Evolutionary conservation across 1,140 invertebrate genomes (phyloP), one percentile per base, ranked within the genome.

Genomic region (Caenorhabditis brenneri): DNA sequence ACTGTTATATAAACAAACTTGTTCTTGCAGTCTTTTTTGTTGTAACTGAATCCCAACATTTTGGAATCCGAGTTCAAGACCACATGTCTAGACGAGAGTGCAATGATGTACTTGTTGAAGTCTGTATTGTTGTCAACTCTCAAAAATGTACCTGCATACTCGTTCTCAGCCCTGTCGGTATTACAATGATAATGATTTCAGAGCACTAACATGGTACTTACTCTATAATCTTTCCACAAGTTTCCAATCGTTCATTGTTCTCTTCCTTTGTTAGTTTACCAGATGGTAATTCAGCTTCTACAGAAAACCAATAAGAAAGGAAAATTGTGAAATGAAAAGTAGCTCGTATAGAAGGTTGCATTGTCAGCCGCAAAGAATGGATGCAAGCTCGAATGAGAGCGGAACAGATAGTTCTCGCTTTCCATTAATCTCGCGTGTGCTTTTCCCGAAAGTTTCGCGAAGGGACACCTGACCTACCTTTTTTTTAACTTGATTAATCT

Each of bases 391-490:
- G 24, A 27, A n/a, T n/a, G 7, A 58, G 12, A 5, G 58, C 10
- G 29, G 58, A 65, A 65, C 58, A 19, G 31, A 65, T 36, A 65
- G 31, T 65, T 65, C 58, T 10, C 58, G 24, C 58, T 65, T 33
- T 19, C 16, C 31, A 65, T 65, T 65, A 65, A 65, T 65, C 58
- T 27, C 19, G 36, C 15, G 7, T 16, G 29, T 65, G 58, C 58
- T 65, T 65, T 36, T 36, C 58, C 16, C 58, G 58, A 65, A 65
- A 65, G 58, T 65, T 36, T 36, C 58, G 65, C 10, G 16, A 24
- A 10, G n/a, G 36, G 36, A 39, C 65, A 74, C 65, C 65, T 74
- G 65, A 74, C 65, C 65, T 46, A 42, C 36, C 36, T 74, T 74
- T 74, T 74, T 74, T 46, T 65, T 36, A 10, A 19, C 4, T 42